Evolutionary conservation across 2,113 vertebrate species (phyloP).

Genomic region (Xiphophorus maculatus): DNA sequence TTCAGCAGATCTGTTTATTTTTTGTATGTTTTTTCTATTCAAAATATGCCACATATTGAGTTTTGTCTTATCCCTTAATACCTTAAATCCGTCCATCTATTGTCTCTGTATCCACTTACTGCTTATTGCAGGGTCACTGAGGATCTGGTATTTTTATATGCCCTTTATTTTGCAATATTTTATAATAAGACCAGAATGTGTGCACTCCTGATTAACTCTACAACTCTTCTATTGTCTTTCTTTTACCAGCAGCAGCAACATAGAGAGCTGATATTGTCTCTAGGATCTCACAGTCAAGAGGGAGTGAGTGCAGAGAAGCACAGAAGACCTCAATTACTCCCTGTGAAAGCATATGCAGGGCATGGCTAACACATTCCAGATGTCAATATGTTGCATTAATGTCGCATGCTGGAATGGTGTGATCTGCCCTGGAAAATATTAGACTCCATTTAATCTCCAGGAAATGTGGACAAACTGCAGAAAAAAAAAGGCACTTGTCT

Average conservation of each 20-base stretch:
- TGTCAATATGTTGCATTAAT: constrained; percentile 73
- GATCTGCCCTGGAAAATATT: constrained; percentile 74
- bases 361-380: constrained; percentile 68
- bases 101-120: not conserved
- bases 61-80: too few species aligned
- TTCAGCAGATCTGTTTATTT: not conserved
- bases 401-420: constrained; percentile 63
- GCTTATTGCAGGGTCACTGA: too few species aligned
- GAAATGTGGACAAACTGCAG: constrained; percentile 63
- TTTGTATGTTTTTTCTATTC: not conserved
- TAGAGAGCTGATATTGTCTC: constrained; percentile 1
- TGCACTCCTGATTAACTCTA: not conserved
- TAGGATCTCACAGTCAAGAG: constrained; percentile 20
- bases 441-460: constrained; percentile 55
- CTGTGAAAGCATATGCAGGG: constrained; percentile 27
- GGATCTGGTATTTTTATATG: not conserved
- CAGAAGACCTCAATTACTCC: constrained; percentile 18
- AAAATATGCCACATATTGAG: not conserved
- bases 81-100: not conserved
- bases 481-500: constrained; percentile 27
- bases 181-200: not conserved
- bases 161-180: not conserved
- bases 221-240: not conserved
- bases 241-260: not conserved
- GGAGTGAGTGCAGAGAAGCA: not conserved